Evolutionary conservation across 2,888 invertebrate genomes (phyloP), one percentile per base, ranked within the genome.

Genomic region (Tetragonisca angustula): DNA sequence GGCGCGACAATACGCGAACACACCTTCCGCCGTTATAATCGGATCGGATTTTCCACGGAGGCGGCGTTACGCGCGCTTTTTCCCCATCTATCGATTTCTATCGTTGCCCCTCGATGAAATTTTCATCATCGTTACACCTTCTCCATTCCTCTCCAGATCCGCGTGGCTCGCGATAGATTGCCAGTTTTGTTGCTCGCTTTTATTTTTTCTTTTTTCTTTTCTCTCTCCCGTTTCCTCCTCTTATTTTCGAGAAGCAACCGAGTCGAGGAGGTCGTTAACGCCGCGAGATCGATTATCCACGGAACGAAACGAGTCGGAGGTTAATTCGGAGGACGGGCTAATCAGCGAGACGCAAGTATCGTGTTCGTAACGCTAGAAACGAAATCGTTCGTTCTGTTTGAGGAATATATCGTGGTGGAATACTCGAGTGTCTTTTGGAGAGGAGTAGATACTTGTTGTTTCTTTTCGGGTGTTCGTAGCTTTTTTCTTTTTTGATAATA

Each of bases 41-140:
- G 70, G 73, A 73, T 78, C 24, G 49, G 50, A 77, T 83, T 81
- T 59, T 15, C 68, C 49, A 11, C 6, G 67, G 43, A 43, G 36
- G 52, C 32, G n/a, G 49, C 21, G 56, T 32, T 75, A 67, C 80
- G 61, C n/a, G 52, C 67, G 65, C 32, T 62, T 69, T 49, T 61
- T 21, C 43, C 64, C n/a, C n/a, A n/a, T n/a, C n/a, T n/a, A 19
- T n/a, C 62, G 56, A 69, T 80, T 64, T 43, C 24, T 80, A 69
- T 52, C 27, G 76, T 70, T 61, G 9, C 43, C 50, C 61, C 50
- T n/a, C 59, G 70, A 54, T 71, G 24, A 73, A 81, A 77, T 71
- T 77, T 77, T 74, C 76, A 81, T 19, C 61, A 4, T 27, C 27
- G 27, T 27, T n/a, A 13, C 43, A 43, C 9, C 43, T 21, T 71